Evolutionary conservation across 2,888 invertebrate genomes (phyloP).

Genomic region (Zygogramma bicolorata): DNA sequence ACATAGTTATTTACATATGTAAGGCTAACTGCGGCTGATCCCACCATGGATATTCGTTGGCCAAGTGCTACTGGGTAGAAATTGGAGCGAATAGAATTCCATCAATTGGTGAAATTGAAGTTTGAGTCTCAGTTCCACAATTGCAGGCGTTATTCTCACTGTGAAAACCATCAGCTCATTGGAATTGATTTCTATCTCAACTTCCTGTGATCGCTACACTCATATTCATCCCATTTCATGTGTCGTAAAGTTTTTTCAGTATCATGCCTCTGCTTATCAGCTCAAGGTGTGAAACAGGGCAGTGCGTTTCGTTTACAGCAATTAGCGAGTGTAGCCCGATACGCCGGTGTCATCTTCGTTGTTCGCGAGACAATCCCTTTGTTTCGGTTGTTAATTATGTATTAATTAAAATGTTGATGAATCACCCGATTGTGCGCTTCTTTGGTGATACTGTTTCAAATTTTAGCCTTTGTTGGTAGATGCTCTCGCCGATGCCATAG

Average conservation of each 20-base stretch:
- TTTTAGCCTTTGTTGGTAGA: not conserved
- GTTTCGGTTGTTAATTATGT: slow-evolving; percentile 65
- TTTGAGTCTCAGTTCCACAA: too few species aligned
- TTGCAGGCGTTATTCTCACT: too few species aligned
- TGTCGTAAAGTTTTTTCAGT: not conserved
- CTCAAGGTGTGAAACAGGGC: not conserved
- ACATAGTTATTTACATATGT: too few species aligned
- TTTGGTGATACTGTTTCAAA: slow-evolving; percentile 35
- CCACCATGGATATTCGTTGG: too few species aligned
- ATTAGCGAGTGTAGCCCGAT: slow-evolving; percentile 33
- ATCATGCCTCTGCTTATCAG: not conserved
- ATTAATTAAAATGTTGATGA: slow-evolving; percentile 66
- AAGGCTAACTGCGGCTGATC: too few species aligned
- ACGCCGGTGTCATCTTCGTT: slow-evolving; percentile 31
- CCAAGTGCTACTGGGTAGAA: too few species aligned
- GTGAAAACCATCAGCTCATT: too few species aligned
- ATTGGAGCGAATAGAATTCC: too few species aligned
- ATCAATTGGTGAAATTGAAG: too few species aligned
- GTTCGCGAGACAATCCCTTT: slow-evolving; percentile 60
- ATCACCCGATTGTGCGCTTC: slow-evolving; percentile 63
- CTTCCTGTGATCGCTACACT: too few species aligned
- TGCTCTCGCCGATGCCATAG: not conserved
- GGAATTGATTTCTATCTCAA: too few species aligned
- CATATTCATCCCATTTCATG: not conserved
- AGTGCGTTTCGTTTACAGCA: slow-evolving; percentile 12